phyloP scores from a whole-genome alignment of 1,140 invertebrate genomes.

The Megalopta genalis region DNA sequence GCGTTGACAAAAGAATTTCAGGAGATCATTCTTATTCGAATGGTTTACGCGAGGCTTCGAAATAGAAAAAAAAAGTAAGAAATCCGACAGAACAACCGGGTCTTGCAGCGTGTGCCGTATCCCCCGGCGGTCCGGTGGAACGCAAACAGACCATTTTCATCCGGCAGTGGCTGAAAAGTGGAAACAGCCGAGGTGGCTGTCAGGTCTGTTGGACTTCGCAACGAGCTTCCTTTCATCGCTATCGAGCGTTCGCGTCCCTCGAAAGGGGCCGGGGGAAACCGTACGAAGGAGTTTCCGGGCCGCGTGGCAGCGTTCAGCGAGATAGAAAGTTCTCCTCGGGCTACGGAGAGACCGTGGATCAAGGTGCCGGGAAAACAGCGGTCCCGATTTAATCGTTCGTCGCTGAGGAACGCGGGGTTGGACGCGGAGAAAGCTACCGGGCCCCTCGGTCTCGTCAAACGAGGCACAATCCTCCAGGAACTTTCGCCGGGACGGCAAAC shows the following conservation, averaged over 20 bases:
- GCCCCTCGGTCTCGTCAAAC: neutral
- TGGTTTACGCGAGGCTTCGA: no score
- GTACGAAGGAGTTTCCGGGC: neutral
- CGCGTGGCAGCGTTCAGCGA: no score
- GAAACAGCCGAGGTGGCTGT: neutral
- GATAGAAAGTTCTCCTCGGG: neutral
- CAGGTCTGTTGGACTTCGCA: neutral
- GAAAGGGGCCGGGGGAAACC: neutral
- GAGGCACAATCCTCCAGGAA: neutral
- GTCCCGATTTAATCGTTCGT: constrained; percentile 9
- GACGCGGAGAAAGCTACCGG: neutral
- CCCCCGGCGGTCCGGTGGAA: neutral
- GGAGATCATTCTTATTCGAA: no score
- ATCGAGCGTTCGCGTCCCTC: neutral
- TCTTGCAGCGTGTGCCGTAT: neutral
- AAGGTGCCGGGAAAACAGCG: no score
- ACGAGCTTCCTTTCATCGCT: neutral
- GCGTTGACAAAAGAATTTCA: no score
- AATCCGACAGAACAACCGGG: neutral
- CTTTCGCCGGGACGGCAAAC: neutral
- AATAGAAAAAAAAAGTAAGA: no score
- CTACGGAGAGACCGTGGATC: neutral
- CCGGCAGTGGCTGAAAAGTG: neutral
- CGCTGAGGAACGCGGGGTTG: no score
- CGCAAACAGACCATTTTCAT: neutral